Percentiles rank a stretch among this genome's conserved stretches.
Evolutionary conservation across 2,113 vertebrate species (phyloP).

Genomic region (Triplophysa dalaica): DNA sequence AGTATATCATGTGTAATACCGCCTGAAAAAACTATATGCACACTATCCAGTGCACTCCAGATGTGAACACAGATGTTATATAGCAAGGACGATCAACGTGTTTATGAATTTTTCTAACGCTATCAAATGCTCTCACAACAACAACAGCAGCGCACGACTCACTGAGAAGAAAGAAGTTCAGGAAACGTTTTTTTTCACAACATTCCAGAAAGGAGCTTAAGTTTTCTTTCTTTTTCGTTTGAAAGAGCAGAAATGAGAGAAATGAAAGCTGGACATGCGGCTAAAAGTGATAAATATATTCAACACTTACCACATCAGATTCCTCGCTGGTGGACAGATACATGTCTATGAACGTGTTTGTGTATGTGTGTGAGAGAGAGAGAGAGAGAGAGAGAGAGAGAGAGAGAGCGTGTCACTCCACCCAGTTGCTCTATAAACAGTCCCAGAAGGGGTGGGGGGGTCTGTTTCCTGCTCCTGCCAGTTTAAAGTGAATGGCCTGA

Average conservation of each 20-base stretch:
- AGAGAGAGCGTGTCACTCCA: constrained; percentile 41
- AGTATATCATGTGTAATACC: no score
- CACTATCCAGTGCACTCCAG: background rate
- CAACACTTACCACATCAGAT: constrained; percentile 56
- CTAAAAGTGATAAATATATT: constrained; percentile 20
- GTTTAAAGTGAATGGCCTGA: constrained; percentile 17
- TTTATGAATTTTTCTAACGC: background rate
- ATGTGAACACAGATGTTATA: constrained; percentile 36
- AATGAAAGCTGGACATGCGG: background rate
- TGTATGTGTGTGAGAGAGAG: constrained; percentile 7
- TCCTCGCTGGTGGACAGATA: constrained; percentile 60
- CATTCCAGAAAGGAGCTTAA: constrained; percentile 27
- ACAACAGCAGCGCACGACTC: background rate
- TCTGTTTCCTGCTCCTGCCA: background rate
- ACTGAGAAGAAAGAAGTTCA: background rate
- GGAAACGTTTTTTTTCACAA: constrained; percentile 31
- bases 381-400: constrained; percentile 34
- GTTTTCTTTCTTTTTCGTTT: constrained; percentile 38
- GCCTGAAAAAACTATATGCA: no score
- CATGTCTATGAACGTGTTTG: constrained; percentile 48
- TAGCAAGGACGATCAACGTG: background rate
- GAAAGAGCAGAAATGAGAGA: constrained; percentile 6
- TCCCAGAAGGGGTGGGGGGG: constrained; percentile 36
- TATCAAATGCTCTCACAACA: background rate
- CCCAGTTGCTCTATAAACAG: constrained; percentile 52